Evolutionary conservation across 2,113 vertebrate genomes (phyloP), one percentile per base, ranked within the genome.

Genomic region (Seriola quinqueradiata): DNA sequence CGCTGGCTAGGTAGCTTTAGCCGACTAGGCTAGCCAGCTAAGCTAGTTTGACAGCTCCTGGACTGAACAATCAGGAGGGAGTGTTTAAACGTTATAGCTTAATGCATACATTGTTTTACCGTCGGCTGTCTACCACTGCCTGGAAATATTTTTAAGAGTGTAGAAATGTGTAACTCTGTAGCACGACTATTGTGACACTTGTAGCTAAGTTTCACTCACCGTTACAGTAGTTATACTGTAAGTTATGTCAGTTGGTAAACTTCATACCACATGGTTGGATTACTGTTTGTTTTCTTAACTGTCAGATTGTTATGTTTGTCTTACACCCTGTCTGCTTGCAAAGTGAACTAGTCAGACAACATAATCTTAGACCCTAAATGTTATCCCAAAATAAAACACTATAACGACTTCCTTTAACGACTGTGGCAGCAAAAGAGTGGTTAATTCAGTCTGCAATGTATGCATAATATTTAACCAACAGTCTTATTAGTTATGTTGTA

Each of bases 11-110:
- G 48, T 28, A 64, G 85, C 79, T 34, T 50, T 89, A 91, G 70
- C 85, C 14, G 17, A 61, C 61, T 17, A 21, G 78, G 88, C 59
- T 92, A 85, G 85, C 86, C 71, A 71, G 91, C 86, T 82, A 84
- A 86, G 92, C 90, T 93, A 93, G 91, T 94, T 93, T 93, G 94
- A 94, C 93, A 94, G 92, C 90, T 89, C 79, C 1, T 8, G 58
- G 61, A 34, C 67, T 70, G 25, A 67, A 46, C 44, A 65, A 66
- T 64, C 12, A 23, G 10, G 4, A 40, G 12, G 19, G 40, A 46
- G 6, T 57, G 38, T 59, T 23, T 16, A 25, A 19, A 4, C n/a
- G 1, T 8, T 19, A 1, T 7, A 8, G 2, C 46, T 52, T 32
- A 28, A 21, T 12, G 1, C 10, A 23, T 21, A 28, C 4, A 10